These are phyloP conservation scores for Chesias legatella DNA, from an alignment of 2,888 invertebrate species.

Conservation along the genomic window DNA sequence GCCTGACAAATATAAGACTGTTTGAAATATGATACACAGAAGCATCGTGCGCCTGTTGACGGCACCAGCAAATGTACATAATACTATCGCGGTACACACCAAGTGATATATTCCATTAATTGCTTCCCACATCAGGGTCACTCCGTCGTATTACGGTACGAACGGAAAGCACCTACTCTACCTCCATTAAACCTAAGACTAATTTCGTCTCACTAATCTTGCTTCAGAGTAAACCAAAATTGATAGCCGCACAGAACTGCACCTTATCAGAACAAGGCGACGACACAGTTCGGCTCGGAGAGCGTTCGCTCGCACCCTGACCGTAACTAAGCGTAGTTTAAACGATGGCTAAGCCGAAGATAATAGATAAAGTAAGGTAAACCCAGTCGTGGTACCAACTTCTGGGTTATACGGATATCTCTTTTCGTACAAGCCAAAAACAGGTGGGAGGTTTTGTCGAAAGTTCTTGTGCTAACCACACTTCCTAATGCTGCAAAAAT, in stretches of 20 bases:
- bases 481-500: too few species aligned
- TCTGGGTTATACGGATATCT: slow-evolving; percentile 3
- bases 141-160: slow-evolving; percentile 2
- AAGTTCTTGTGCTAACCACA: too few species aligned
- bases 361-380: slow-evolving; percentile 34
- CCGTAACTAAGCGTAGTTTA: slow-evolving; percentile 26
- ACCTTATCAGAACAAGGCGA: slow-evolving; percentile 11
- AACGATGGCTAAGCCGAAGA: slow-evolving; percentile 26
- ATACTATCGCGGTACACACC: too few species aligned
- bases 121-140: too few species aligned
- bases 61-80: too few species aligned
- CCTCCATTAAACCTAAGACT: slow-evolving; percentile 20
- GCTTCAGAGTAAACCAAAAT: slow-evolving; percentile 19
- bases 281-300: slow-evolving; percentile 11
- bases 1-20: too few species aligned
- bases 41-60: too few species aligned
- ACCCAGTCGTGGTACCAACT: slow-evolving; percentile 12
- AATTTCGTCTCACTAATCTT: slow-evolving; percentile 23
- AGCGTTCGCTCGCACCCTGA: slow-evolving; percentile 15
- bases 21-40: too few species aligned
- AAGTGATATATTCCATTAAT: too few species aligned
- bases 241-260: slow-evolving; percentile 11
- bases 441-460: too few species aligned
- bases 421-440: too few species aligned
- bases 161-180: slow-evolving; percentile 8